Percentiles rank a stretch among this genome's conserved stretches.
Evolutionary conservation across 2,797 vertebrate species (phyloP).

Genomic region (Staurois parvus): DNA sequence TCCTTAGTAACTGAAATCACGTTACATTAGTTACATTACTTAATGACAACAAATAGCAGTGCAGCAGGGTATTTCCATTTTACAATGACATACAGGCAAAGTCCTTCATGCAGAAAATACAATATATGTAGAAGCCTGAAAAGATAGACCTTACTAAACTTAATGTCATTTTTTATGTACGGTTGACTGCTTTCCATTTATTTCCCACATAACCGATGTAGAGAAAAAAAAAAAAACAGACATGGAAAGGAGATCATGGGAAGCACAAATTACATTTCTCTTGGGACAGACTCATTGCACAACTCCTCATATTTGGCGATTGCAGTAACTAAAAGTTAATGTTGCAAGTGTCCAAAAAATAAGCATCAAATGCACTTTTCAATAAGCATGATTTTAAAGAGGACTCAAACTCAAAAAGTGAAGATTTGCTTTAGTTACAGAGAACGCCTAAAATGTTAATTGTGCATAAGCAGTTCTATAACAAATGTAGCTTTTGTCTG

Average conservation of each 20-base stretch:
- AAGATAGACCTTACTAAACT: not conserved
- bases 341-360: not conserved
- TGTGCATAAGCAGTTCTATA: too few species aligned
- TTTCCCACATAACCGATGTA: constrained; percentile 4
- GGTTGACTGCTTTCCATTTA: constrained; percentile 6
- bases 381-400: not conserved
- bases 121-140: constrained; percentile 1
- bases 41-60: not conserved
- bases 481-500: too few species aligned
- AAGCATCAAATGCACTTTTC: not conserved
- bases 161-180: not conserved
- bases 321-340: not conserved
- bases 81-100: constrained; percentile 1
- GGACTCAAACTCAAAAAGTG: too few species aligned
- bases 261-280: constrained; percentile 3
- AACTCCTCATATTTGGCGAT: constrained; percentile 1
- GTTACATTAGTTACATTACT: not conserved
- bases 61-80: constrained; percentile 47
- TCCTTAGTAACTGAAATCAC: too few species aligned
- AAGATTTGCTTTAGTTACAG: too few species aligned
- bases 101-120: not conserved
- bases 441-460: too few species aligned
- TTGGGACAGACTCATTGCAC: not conserved
- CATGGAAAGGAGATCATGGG: not conserved
- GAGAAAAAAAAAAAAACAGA: not conserved